Percentiles rank a stretch among this genome's conserved stretches.
Evolutionary conservation across 1,140 invertebrate species (phyloP).

Genomic region (Macrocentrus cingulum): DNA sequence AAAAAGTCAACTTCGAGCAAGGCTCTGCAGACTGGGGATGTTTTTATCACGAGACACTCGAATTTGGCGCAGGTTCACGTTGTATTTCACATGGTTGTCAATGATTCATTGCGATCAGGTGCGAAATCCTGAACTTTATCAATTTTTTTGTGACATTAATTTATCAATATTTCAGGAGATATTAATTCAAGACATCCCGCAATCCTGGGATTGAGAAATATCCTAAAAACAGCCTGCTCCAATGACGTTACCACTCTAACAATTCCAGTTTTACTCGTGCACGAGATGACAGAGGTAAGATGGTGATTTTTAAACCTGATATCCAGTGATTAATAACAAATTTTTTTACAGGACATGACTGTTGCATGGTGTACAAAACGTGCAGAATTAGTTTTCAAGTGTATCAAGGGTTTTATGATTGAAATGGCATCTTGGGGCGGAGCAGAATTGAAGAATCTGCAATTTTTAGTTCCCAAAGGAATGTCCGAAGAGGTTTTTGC

Average conservation of each 20-base stretch:
- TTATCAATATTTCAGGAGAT: slow-evolving; percentile 65
- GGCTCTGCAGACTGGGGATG: slow-evolving; percentile 81
- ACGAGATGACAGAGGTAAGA: slow-evolving; percentile 89
- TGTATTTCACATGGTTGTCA: slow-evolving; percentile 90
- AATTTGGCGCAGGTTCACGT: slow-evolving; percentile 93
- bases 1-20: slow-evolving; percentile 56
- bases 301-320: not conserved
- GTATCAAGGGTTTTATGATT: slow-evolving; percentile 99
- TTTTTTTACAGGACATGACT: slow-evolving; percentile 82
- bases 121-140: too few relatives aligned
- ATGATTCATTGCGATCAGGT: slow-evolving; percentile 71
- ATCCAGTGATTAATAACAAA: not conserved
- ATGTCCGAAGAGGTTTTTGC: slow-evolving; percentile 85
- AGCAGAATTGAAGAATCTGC: slow-evolving; percentile 84
- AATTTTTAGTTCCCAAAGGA: slow-evolving; percentile 79
- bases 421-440: slow-evolving; percentile 93
- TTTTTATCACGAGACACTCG: slow-evolving; percentile 93
- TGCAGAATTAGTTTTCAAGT: slow-evolving; percentile 96
- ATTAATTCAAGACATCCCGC: slow-evolving; percentile 94
- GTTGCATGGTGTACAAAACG: slow-evolving; percentile 93
- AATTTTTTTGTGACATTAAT: slow-evolving; percentile 19
- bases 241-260: slow-evolving; percentile 92
- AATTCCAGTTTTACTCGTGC: slow-evolving; percentile 87
- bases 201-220: slow-evolving; percentile 93
- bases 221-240: slow-evolving; percentile 89